phyloP scores from a whole-genome alignment of 2,113 vertebrate genomes.

The Clarias batrachus region DNA sequence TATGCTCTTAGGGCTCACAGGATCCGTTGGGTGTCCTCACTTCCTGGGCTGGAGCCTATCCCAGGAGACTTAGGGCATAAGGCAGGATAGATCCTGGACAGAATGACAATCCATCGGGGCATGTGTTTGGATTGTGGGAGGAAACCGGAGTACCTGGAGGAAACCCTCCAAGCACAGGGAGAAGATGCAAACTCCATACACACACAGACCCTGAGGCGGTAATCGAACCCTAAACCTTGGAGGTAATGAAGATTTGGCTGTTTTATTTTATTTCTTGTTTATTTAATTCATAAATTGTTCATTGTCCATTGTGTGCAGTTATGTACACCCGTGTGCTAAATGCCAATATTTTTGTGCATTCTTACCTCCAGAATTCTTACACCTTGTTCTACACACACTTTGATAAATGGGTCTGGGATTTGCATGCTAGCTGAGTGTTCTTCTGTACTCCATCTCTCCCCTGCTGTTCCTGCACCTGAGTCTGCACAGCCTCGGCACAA shows the following conservation, averaged over 20 bases:
- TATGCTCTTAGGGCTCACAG: not conserved
- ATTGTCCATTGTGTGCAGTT: not conserved
- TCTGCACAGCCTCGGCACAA: not conserved
- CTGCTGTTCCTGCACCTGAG: slow-evolving; percentile 25
- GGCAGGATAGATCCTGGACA: too few species aligned
- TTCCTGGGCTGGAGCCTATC: too few species aligned
- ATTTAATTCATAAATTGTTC: not conserved
- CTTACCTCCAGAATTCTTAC: not conserved
- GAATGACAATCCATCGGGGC: too few species aligned
- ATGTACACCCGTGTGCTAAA: not conserved
- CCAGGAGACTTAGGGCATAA: too few species aligned
- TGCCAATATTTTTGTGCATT: not conserved
- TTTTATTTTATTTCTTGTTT: not conserved
- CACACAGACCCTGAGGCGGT: too few species aligned
- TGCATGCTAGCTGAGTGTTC: not conserved
- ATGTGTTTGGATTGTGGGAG: too few species aligned
- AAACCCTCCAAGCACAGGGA: not conserved
- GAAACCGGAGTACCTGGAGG: too few species aligned
- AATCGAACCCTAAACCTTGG: too few species aligned
- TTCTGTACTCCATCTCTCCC: not conserved
- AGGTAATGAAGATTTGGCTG: too few species aligned
- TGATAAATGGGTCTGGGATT: not conserved
- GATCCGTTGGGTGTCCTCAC: not conserved
- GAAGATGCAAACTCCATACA: too few species aligned
- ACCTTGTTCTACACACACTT: not conserved